Percentiles rank a stretch among this genome's conserved stretches.
These are phyloP conservation scores for Nomia melanderi DNA, from an alignment of 1,140 invertebrate genomes.

Conservation along the genomic window DNA sequence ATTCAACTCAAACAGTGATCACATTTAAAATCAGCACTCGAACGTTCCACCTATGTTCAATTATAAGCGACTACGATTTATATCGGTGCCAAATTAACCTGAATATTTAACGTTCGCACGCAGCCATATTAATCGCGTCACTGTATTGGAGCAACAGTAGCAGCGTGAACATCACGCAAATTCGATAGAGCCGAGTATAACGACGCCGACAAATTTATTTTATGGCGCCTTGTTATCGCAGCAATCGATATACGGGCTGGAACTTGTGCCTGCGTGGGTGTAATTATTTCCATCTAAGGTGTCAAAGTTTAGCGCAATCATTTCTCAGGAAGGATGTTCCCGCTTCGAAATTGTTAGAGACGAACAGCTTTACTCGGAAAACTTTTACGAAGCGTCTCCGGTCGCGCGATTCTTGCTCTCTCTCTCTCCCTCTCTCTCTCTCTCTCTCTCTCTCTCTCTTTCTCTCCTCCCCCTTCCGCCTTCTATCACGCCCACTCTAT, in stretches of 20 bases:
- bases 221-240: constrained; percentile 46
- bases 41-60: no score
- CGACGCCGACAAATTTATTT: constrained; percentile 7
- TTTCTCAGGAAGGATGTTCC: constrained; percentile 66
- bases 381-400: constrained; percentile 62
- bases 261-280: constrained; percentile 55
- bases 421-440: constrained; percentile 17
- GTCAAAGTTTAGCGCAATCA: constrained; percentile 66
- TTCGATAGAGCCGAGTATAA: neutral
- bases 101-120: no score
- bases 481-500: no score
- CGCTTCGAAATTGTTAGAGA: constrained; percentile 65
- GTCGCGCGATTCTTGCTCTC: constrained; percentile 31
- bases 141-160: neutral
- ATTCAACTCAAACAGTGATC: no score
- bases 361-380: constrained; percentile 62
- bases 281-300: constrained; percentile 67
- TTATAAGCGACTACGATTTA: no score
- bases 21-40: no score
- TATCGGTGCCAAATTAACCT: no score
- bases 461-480: neutral
- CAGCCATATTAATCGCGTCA: no score
- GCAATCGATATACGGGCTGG: constrained; percentile 54
- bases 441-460: constrained; percentile 27
- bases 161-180: neutral